These are phyloP conservation scores for Hippasteria phrygiana DNA, from an alignment of 53 echinoderm and acorn worm genomes.

Conservation along the genomic window DNA sequence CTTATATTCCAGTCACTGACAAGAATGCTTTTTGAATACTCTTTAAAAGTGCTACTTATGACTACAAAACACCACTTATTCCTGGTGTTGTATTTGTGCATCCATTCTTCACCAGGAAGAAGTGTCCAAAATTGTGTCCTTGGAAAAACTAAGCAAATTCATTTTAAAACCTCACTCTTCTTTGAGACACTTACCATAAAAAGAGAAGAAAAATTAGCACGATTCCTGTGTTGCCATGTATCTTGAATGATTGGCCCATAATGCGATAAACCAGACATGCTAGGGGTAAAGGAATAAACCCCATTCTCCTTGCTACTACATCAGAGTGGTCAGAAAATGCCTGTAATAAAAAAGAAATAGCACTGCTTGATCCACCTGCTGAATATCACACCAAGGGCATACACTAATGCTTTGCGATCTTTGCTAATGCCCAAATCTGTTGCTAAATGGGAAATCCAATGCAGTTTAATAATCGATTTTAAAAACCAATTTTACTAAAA, in stretches of 20 bases:
- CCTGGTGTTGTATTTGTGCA: no score
- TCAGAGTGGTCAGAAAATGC: conserved; percentile 99
- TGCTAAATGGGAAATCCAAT: no score
- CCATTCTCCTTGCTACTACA: conserved; percentile 92
- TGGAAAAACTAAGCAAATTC: background rate
- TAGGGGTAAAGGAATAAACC: conserved; percentile 92
- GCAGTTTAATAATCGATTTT: no score
- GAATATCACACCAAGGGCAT: no score
- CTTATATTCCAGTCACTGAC: no score
- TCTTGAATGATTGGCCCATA: conserved; percentile 82
- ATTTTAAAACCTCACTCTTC: background rate
- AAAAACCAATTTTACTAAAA: no score
- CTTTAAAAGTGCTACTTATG: no score
- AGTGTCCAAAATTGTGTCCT: background rate
- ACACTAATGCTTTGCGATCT: no score
- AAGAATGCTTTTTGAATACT: no score
- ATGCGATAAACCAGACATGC: conserved; percentile 86
- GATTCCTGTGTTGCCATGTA: conserved; percentile 71
- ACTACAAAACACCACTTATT: no score
- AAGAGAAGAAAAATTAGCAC: conserved; percentile 76
- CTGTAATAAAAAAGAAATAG: conserved; percentile 75
- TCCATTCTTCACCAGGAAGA: background rate
- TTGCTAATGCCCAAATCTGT: no score
- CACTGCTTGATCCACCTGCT: no score
- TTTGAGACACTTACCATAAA: conserved; percentile 69